Base-by-base conservation (phyloP, 2,888 invertebrate species). In the Masnerella sp. region DNA sequence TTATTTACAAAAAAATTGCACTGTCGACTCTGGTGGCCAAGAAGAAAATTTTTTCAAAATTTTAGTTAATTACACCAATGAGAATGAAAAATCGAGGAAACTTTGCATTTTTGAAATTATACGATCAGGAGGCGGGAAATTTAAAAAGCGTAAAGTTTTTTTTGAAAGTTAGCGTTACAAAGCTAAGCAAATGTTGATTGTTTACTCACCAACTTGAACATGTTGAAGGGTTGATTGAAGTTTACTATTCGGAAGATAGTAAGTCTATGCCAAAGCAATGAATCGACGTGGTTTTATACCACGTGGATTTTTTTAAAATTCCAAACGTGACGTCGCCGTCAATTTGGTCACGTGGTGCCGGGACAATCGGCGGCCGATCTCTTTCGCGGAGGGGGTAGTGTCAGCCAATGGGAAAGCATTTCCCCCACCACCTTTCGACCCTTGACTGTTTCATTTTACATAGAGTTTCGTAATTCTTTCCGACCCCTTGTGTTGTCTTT, bases 121-220 rank as follows among this genome's bases (percentile, higher is more conserved):
- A n/a, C n/a, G n/a, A n/a, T n/a, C n/a, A n/a, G n/a, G n/a, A n/a
- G n/a, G n/a, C n/a, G n/a, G n/a, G n/a, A n/a, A n/a, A n/a, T n/a
- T n/a, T n/a, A n/a, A n/a, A n/a, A n/a, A n/a, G n/a, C n/a, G n/a
- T n/a, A n/a, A n/a, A n/a, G n/a, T n/a, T n/a, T n/a, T n/a, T n/a
- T n/a, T n/a, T n/a, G n/a, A n/a, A n/a, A n/a, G n/a, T n/a, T n/a
- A n/a, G n/a, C n/a, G n/a, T n/a, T n/a, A n/a, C n/a, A n/a, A n/a
- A n/a, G n/a, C n/a, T n/a, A n/a, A n/a, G n/a, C n/a, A n/a, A n/a
- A n/a, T n/a, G n/a, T n/a, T n/a, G n/a, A 5, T 43, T 42, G 36
- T 47, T 25, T 38, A 77, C 87, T 87, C 84, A 87, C 87, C 87
- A 87, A 79, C 84, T 87, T 87, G 86, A 86, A 87, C 87, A 87